Conservation (phyloP, 2,888 invertebrate species). For the Pseudanteris insignis region DNA sequence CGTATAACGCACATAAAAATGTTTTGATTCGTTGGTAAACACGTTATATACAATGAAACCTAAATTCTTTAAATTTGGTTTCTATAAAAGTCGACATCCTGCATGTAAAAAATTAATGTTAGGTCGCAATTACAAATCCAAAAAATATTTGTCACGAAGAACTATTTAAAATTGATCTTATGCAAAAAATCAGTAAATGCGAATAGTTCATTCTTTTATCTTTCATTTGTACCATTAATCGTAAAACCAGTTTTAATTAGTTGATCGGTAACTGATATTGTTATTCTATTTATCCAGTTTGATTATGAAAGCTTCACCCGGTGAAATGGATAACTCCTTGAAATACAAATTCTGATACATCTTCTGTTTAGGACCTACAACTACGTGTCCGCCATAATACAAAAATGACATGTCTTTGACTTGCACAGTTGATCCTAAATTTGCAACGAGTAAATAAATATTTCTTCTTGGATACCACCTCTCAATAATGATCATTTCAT, state of each 20-base stretch:
- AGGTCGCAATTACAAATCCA: not conserved
- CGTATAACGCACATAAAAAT: not conserved
- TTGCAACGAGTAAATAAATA: conserved; percentile 79
- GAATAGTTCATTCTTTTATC: conserved; percentile 1
- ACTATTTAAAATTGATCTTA: conserved; percentile 21
- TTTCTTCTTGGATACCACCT: conserved; percentile 82
- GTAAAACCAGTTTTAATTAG: no score
- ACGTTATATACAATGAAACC: no score
- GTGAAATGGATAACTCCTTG: conserved; percentile 69
- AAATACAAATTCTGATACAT: conserved; percentile 67
- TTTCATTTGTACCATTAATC: conserved; percentile 7
- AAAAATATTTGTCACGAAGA: not conserved
- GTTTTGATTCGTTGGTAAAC: no score
- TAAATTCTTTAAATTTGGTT: no score
- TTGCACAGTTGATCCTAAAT: conserved; percentile 72
- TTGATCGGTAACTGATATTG: no score
- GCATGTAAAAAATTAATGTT: no score
- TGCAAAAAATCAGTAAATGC: conserved; percentile 28
- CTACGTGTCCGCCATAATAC: conserved; percentile 77
- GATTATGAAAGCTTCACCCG: conserved; percentile 73
- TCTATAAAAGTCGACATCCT: no score
- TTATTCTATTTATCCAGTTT: conserved; percentile 73
- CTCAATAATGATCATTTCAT: conserved; percentile 76
- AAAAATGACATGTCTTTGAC: conserved; percentile 78
- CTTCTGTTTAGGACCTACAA: conserved; percentile 69